These are phyloP conservation scores for Argyresthia albistria DNA, from an alignment of 2,888 invertebrate species.

Conservation along the genomic window DNA sequence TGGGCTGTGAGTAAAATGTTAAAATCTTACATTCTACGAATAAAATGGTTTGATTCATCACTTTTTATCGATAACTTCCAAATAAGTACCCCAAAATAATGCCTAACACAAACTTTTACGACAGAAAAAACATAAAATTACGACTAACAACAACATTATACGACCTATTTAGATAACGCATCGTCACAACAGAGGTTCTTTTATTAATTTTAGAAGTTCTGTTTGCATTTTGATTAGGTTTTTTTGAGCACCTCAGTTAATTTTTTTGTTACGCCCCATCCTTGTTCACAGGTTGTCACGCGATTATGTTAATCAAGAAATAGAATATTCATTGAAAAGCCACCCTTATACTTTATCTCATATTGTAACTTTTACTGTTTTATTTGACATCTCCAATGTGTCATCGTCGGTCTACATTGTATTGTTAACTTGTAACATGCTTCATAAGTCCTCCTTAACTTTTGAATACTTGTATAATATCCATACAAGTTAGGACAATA, in stretches of 20 bases:
- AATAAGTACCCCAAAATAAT: background rate
- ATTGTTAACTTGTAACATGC: background rate
- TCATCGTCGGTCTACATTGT: background rate
- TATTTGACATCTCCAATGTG: conserved; percentile 14
- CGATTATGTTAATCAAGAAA: conserved; percentile 49
- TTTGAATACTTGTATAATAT: too few species aligned
- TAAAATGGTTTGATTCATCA: too few species aligned
- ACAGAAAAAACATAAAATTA: conserved; percentile 6
- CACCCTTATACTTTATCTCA: conserved; percentile 33
- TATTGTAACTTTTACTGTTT: conserved; percentile 24
- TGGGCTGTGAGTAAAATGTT: too few species aligned
- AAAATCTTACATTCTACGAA: too few species aligned
- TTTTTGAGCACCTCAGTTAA: conserved; percentile 14
- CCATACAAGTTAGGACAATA: too few species aligned
- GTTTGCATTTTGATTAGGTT: conserved; percentile 47
- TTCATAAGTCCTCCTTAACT: background rate
- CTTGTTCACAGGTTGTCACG: conserved; percentile 42
- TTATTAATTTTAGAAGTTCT: conserved; percentile 24
- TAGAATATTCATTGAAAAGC: conserved; percentile 44
- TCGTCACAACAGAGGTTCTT: conserved; percentile 18
- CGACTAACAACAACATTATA: conserved; percentile 19
- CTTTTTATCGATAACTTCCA: too few species aligned
- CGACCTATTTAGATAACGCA: conserved; percentile 39
- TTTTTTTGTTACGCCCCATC: conserved; percentile 17
- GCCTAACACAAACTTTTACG: background rate